Base-by-base conservation (phyloP, 1,140 invertebrate species). In the Meloidogyne hapla region DNA sequence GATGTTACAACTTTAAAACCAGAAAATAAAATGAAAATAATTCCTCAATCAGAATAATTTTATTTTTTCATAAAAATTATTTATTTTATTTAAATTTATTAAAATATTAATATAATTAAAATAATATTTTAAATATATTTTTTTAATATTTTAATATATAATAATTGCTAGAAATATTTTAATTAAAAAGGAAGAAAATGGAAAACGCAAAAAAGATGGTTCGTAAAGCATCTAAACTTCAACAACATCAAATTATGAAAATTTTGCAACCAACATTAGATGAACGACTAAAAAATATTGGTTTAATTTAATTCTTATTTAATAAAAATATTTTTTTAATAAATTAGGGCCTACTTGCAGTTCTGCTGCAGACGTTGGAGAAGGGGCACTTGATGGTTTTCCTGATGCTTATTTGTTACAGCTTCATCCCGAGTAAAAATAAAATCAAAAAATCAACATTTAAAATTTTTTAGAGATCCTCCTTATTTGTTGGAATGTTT, bases 141-240 rank as follows among this genome's bases (percentile, higher is more conserved):
- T 33, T n/a, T n/a, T 5, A 18, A 5, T 23, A n/a, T 25, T 4
- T 21, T 67, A 38, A 8, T 5, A 23, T 23, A 38, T 67, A 67
- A 13, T 12, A 15, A 26, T 26, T 4, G 10, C 4, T 66, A 33
- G 65, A 5, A 42, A 42, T n/a, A 67, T n/a, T n/a, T n/a, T 5
- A 21, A 21, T n/a, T 13, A 12, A 2, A 13, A 65, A 10, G 2
- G 9, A 62, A 61, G 42, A n/a, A 21, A 9, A 61, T 38, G 40
- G 70, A 63, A 25, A 64, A 61, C 23, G 56, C 40, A 13, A 73
- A 73, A 21, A 42, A 61, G 12, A 18, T 73, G 48, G 71, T 73
- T 23, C 71, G 71, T 40, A 42, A 28, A 21, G 71, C 71, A 13
- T 26, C 21, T 40, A 73, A 73, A 73, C 38, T 73, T 61, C 71